phyloP scores from a whole-genome alignment of 2,113 vertebrate species.

The Daubentonia madagascariensis region DNA sequence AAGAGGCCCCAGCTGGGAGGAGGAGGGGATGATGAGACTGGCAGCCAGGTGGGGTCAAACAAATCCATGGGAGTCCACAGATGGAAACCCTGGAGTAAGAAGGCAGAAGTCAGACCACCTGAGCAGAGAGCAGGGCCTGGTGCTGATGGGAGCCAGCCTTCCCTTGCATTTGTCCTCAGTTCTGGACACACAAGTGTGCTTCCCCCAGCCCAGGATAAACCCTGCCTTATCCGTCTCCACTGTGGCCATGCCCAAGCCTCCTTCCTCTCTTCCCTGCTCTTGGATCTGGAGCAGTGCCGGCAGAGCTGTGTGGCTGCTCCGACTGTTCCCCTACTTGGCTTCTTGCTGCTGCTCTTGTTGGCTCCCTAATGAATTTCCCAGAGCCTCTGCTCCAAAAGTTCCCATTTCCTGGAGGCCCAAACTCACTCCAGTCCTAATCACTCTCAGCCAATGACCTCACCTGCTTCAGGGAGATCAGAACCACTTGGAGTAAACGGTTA shows the following conservation, averaged over 20 bases:
- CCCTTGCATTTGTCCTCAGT: background rate
- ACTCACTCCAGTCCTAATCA: background rate
- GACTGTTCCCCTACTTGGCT: background rate
- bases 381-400: background rate
- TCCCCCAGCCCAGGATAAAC: background rate
- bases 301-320: background rate
- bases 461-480: background rate
- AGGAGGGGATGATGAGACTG: background rate
- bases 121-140: background rate
- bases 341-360: background rate
- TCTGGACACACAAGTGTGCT: background rate
- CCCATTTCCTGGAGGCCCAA: background rate
- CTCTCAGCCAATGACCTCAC: background rate
- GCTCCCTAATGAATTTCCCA: background rate
- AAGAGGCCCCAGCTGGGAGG: background rate
- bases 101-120: background rate
- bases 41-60: background rate
- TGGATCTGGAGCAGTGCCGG: too few species aligned
- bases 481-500: background rate
- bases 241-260: background rate
- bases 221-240: background rate
- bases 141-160: background rate
- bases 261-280: background rate
- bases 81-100: background rate
- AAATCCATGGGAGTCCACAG: accelerated